A percentile compares a stretch with the other conserved stretches of the same genome.
phyloP scores from a whole-genome alignment of 2,797 vertebrate species.

The Ctenosaura bakeri region DNA sequence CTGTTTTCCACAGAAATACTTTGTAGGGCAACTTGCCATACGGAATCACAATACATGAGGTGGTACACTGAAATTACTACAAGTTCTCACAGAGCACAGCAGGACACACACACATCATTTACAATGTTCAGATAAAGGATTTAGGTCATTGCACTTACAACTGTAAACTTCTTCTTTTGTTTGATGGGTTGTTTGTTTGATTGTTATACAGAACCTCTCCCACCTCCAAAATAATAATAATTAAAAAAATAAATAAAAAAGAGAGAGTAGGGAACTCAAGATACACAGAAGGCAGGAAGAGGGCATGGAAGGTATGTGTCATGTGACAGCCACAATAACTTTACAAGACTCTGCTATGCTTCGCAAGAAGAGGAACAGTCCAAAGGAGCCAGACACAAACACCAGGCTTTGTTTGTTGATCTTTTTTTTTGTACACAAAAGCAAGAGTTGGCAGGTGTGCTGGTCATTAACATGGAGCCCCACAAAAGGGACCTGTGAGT shows the following conservation, averaged over 20 bases:
- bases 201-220: constrained; percentile 77
- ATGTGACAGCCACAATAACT: constrained; percentile 77
- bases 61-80: constrained; percentile 94
- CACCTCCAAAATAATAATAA: constrained; percentile 72
- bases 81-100: constrained; percentile 96
- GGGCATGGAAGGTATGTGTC: constrained; percentile 79
- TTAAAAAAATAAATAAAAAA: constrained; percentile 29
- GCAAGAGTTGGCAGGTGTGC: constrained; percentile 63
- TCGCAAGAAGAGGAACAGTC: constrained; percentile 73
- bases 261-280: constrained; percentile 75
- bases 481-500: constrained; percentile 55
- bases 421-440: constrained; percentile 34
- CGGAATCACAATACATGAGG: constrained; percentile 95
- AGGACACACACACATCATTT: constrained; percentile 95
- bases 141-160: constrained; percentile 91
- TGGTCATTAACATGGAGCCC: constrained; percentile 62
- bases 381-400: constrained; percentile 86
- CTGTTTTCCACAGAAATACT: constrained; percentile 95
- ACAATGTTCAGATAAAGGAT: constrained; percentile 95
- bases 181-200: constrained; percentile 65
- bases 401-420: constrained; percentile 82
- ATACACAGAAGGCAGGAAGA: constrained; percentile 79
- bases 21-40: constrained; percentile 93
- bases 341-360: constrained; percentile 70
- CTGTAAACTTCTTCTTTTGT: constrained; percentile 86